A percentile compares a stretch with the other conserved stretches of the same genome.
phyloP scores from a whole-genome alignment of 2,113 vertebrate species.

The Pygoscelis antarcticus region DNA sequence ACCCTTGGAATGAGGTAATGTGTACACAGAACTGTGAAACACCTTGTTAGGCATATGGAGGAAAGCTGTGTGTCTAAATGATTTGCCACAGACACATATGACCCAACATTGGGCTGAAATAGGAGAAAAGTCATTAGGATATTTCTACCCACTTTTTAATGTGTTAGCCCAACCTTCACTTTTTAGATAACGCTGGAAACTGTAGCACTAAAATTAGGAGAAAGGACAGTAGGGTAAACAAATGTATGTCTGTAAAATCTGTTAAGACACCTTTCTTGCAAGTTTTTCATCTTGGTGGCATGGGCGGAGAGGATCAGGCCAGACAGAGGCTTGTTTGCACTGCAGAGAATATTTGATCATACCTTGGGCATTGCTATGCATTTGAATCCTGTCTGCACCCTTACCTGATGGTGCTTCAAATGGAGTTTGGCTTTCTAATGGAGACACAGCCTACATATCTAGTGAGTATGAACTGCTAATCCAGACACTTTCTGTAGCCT shows the following conservation, averaged over 20 bases:
- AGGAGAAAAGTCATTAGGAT: not conserved
- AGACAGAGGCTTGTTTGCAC: not conserved
- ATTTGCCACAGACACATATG: fast-evolving
- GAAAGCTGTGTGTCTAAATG: not conserved
- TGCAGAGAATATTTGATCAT: not conserved
- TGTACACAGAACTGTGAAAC: not conserved
- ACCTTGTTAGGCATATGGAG: not conserved
- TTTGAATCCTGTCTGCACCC: not conserved
- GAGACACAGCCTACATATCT: not conserved
- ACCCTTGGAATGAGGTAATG: not conserved
- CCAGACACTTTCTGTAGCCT: not conserved
- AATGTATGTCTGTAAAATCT: not conserved
- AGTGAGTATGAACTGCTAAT: not conserved
- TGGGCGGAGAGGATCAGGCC: not conserved
- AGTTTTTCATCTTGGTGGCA: not conserved
- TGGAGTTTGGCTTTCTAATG: not conserved
- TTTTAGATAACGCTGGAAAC: not conserved
- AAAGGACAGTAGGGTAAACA: not conserved
- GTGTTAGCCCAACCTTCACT: not conserved
- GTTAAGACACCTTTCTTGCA: not conserved
- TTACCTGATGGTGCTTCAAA: not conserved
- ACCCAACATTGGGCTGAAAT: not conserved
- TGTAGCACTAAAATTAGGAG: not conserved
- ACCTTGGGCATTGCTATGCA: not conserved
- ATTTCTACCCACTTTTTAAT: not conserved